Conservation (phyloP, 2,797 vertebrate genomes). For the Galagoides demidoff region DNA sequence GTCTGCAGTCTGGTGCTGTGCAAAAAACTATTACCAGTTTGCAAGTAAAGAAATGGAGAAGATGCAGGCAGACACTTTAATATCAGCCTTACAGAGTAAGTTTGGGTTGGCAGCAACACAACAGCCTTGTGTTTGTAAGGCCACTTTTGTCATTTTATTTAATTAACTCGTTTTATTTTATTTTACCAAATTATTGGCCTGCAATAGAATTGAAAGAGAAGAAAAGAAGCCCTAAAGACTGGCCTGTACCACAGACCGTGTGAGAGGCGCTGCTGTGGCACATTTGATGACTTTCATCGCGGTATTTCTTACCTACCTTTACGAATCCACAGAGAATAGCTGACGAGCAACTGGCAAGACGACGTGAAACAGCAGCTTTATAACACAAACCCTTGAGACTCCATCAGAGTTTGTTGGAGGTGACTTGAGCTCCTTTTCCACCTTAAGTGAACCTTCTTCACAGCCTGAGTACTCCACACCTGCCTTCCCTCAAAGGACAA, state of each 20-base stretch:
- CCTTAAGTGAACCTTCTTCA: neutral
- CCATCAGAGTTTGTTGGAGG: neutral
- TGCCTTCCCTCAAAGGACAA: neutral
- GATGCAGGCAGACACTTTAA: neutral
- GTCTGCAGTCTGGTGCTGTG: neutral
- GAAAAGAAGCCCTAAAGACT: neutral
- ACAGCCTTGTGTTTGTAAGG: neutral
- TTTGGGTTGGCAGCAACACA: neutral
- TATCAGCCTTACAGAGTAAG: neutral
- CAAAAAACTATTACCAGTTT: neutral
- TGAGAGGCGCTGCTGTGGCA: neutral
- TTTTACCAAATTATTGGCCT: neutral
- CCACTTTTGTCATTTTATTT: neutral
- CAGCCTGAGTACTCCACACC: fast-evolving
- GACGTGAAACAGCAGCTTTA: neutral
- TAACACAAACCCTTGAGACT: neutral
- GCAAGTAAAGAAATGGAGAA: neutral
- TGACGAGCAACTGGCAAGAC: neutral
- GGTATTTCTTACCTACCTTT: neutral
- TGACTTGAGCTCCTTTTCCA: neutral
- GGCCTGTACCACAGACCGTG: neutral
- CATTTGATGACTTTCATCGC: neutral
- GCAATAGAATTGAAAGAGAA: neutral
- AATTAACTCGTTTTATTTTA: neutral
- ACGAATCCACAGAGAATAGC: neutral